Evolutionary conservation across 2,113 vertebrate species (phyloP), one percentile per base, ranked within the genome.

Genomic region (Oncorhynchus keta): DNA sequence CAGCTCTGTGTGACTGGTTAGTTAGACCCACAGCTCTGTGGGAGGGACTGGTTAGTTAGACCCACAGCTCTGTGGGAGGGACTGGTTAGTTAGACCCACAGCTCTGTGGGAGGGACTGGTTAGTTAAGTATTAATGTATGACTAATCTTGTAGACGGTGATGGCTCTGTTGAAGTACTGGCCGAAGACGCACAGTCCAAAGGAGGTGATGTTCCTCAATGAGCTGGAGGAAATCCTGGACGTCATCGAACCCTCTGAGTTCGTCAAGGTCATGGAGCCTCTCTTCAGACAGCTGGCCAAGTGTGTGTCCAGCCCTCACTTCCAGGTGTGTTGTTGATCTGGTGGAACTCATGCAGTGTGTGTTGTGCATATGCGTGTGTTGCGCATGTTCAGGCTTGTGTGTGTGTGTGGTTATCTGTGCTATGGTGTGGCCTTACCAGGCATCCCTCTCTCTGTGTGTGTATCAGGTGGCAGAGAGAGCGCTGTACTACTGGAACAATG

Each of bases 181-280:
- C 98, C 98, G 88, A 99, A 99, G 95, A 99, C 98, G 59, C 98
- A 99, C 91, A 99, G 97, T 90, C 98, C 98, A 76, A 99, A 99
- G 90, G 98, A 99, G 90, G 98, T 99, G 76, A 99, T 99, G 98
- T 99, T 98, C 92, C 93, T 99, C 76, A 99, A 99, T 18, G 98
- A 99, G 68, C 87, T 99, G 89, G 98, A 99, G 88, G 98, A 99
- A 84, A 99, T 99, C 82, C 91, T 99, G 85, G 98, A 99, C 57
- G 98, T 99, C 69, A 99, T 99, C 9, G 98, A 99, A 79, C 98
- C 98, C 0, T 97, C 97, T 0, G 98, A 99, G 92, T 99, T 99
- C 64, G 97, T 99, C 74, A 99, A 99, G 90, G 96, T 99, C 81
- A 99, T 99, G 98, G 98, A 99, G 83, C 97, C 97, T 4, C 96